Percentiles rank a stretch among this genome's conserved stretches.
Conservation (phyloP, 2,888 invertebrate genomes). For the Papilio elwesi region DNA sequence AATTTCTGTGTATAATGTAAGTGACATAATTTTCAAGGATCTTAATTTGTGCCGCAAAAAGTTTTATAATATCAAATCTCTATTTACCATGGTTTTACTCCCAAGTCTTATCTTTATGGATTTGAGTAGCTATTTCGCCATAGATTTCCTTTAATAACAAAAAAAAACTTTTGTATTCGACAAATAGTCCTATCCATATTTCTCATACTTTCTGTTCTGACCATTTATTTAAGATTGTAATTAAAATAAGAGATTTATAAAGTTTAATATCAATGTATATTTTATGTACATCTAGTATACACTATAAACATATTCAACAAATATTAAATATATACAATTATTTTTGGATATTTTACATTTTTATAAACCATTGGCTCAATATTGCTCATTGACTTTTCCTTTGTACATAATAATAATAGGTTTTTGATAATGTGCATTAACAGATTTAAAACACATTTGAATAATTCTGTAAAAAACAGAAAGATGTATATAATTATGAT, state of each 20-base stretch:
- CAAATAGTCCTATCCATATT: too few species aligned
- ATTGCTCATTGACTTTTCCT: slow-evolving; percentile 2
- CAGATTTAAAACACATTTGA: too few species aligned
- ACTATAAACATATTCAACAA: slow-evolving; percentile 45
- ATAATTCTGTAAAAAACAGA: too few species aligned
- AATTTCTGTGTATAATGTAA: too few species aligned
- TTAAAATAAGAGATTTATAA: neutral
- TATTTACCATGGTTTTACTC: neutral
- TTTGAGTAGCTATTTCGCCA: too few species aligned
- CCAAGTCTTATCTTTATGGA: too few species aligned
- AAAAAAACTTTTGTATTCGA: too few species aligned
- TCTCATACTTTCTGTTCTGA: slow-evolving; percentile 2
- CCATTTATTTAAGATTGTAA: neutral
- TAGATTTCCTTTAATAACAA: too few species aligned
- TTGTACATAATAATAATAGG: neutral
- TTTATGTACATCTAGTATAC: slow-evolving; percentile 51
- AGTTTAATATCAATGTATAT: slow-evolving; percentile 61
- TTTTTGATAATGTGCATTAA: neutral
- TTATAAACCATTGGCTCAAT: slow-evolving; percentile 13
- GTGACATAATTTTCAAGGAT: neutral
- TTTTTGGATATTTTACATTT: slow-evolving; percentile 35
- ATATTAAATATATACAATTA: slow-evolving; percentile 39
- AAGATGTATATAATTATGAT: too few species aligned
- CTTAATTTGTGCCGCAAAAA: neutral
- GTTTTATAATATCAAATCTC: neutral